Conservation (phyloP, 2,888 invertebrate species). For the Tiphia femorata region DNA sequence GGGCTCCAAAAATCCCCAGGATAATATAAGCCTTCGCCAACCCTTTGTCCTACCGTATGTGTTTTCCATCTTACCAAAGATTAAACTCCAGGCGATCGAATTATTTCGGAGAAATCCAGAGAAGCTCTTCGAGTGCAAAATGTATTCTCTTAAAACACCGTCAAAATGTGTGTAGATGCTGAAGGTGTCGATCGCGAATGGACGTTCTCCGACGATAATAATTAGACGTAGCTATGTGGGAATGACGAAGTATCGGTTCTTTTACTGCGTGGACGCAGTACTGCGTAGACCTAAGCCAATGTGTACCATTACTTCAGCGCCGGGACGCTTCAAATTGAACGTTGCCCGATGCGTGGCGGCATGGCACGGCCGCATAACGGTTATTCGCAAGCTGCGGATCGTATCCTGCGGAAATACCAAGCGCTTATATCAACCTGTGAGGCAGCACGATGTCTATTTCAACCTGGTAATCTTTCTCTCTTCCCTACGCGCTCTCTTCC, state of each 20-base stretch:
- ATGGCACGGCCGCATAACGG: slow-evolving; percentile 47
- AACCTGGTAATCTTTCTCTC: slow-evolving; percentile 33
- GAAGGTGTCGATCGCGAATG: not conserved
- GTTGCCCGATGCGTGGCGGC: slow-evolving; percentile 38
- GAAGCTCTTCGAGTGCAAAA: no score
- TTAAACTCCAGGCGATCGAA: no score
- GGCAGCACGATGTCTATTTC: slow-evolving; percentile 43
- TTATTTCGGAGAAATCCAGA: no score
- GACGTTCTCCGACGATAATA: slow-evolving; percentile 20
- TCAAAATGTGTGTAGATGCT: not conserved
- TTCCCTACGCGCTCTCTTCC: slow-evolving; percentile 8
- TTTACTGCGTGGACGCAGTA: slow-evolving; percentile 27
- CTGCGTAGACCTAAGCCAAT: no score
- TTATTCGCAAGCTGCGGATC: slow-evolving; percentile 48
- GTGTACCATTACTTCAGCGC: slow-evolving; percentile 37
- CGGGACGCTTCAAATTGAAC: slow-evolving; percentile 41
- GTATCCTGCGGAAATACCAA: slow-evolving; percentile 59
- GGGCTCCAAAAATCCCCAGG: no score
- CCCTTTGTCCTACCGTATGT: no score
- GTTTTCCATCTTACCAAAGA: no score
- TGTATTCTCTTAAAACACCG: no score
- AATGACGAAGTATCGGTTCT: slow-evolving; percentile 26
- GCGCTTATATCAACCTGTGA: slow-evolving; percentile 53
- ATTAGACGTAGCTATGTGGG: slow-evolving; percentile 37
- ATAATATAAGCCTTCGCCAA: no score